Base-by-base conservation (phyloP, 2,888 invertebrate species). In the Caenorhabditis auriculariae region DNA sequence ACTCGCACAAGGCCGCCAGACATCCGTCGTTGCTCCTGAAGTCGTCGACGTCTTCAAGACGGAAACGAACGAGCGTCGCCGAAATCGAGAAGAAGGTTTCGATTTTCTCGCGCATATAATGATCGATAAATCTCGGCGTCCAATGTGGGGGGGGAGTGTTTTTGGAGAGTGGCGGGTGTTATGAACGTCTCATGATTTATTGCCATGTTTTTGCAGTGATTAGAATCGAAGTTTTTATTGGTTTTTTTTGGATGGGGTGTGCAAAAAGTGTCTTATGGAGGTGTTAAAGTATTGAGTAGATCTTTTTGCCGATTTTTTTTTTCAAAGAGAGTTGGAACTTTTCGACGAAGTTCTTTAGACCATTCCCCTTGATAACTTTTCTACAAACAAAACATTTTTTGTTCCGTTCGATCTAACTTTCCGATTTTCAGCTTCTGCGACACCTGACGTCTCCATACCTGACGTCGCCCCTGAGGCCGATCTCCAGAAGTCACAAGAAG, bases 381-480 rank as follows among this genome's bases (percentile, higher is more conserved):
- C n/a, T n/a, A n/a, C n/a, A n/a, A n/a, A n/a, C n/a, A n/a, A n/a
- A n/a, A n/a, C n/a, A n/a, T n/a, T 23, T 23, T 29, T 23, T 6
- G 6, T 27, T n/a, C 26, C 12, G 3, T 39, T 17, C 24, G 6
- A 23, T 44, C 24, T 48, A 17, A 19, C 4, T 26, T 24, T 1
- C 41, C 17, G 44, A 54, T 23, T 53, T 75, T 43, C 69, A 78
- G 77, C 59, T 79, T 56, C 69, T 79, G 29, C 79, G 79, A 24
- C 79, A 79, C 54, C 53, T 79, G 50, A 79, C 80, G 27, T 72
- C 71, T 26, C 79, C 78, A 28, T 29, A 56, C 35, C 35, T 62
- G 26, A 61, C 72, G 19, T 64, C 69, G 39, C 55, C 70, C 29
- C 57, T 74, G 38, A 62, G 75, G 23, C 76, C 74, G 19, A 51